Percentiles rank a stretch among this genome's conserved stretches.
These are phyloP conservation scores for Sturnus vulgaris DNA, from an alignment of 2,113 vertebrate genomes.

Conservation along the genomic window DNA sequence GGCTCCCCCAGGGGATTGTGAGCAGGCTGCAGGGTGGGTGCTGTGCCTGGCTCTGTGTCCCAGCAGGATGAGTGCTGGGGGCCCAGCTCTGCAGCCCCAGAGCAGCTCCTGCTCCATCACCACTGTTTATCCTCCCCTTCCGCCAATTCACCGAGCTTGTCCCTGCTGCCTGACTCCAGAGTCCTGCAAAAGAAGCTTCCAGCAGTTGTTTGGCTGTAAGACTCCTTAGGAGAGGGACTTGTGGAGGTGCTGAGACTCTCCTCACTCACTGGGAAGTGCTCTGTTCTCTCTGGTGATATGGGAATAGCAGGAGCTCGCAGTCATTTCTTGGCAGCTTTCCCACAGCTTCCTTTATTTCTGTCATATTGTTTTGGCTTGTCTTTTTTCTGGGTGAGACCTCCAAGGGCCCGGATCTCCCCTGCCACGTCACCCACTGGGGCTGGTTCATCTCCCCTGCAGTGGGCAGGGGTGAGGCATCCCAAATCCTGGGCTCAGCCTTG, in stretches of 20 bases:
- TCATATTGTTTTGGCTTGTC: neutral
- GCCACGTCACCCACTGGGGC: rapidly evolving
- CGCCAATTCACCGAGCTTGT: rapidly evolving
- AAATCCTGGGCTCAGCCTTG: neutral
- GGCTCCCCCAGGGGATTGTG: no score
- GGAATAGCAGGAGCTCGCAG: rapidly evolving
- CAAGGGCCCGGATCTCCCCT: neutral
- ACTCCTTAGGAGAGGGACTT: neutral
- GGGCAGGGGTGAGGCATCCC: neutral
- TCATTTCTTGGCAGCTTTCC: neutral
- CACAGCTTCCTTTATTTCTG: neutral
- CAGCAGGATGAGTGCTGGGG: neutral
- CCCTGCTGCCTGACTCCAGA: neutral
- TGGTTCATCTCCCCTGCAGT: neutral
- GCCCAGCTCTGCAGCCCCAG: rapidly evolving
- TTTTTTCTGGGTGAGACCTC: neutral
- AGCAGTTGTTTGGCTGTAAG: neutral
- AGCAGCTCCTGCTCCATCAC: neutral
- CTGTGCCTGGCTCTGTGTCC: neutral
- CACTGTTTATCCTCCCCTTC: neutral
- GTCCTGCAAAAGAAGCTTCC: neutral
- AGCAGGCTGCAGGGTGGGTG: neutral
- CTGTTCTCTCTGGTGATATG: neutral
- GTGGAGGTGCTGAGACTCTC: neutral
- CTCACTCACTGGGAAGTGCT: neutral